Conservation (phyloP, 2,888 invertebrate species). For the Keiferia lycopersicella region DNA sequence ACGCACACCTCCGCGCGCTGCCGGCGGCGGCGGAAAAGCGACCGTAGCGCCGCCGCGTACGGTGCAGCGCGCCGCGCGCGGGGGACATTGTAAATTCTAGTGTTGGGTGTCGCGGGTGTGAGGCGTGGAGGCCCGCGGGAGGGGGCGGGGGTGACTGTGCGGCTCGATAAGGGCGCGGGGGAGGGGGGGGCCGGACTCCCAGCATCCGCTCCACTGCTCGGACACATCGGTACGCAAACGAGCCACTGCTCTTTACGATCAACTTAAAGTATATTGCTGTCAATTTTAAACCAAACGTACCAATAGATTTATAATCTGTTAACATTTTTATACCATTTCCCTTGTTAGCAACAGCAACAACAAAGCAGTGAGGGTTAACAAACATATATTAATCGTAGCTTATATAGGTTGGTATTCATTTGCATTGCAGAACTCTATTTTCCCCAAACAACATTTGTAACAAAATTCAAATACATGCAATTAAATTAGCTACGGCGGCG, state of each 20-base stretch:
- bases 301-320: background rate
- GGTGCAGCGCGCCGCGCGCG: constrained; percentile 47
- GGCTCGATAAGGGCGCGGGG: constrained; percentile 58
- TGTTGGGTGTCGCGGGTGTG: constrained; percentile 43
- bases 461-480: background rate
- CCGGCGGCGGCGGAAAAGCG: constrained; percentile 31
- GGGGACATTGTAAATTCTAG: constrained; percentile 72
- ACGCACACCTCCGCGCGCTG: constrained; percentile 55
- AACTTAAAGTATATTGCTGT: background rate
- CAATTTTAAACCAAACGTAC: background rate
- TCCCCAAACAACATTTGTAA: too few species aligned
- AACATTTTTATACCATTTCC: background rate
- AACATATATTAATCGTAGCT: too few species aligned
- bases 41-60: constrained; percentile 35
- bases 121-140: constrained; percentile 35
- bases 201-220: constrained; percentile 22
- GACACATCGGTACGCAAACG: constrained; percentile 18
- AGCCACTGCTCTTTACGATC: background rate
- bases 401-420: too few species aligned
- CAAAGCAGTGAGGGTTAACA: too few species aligned
- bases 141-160: constrained; percentile 41
- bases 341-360: too few species aligned
- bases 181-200: constrained; percentile 32
- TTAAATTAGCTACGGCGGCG: constrained; percentile 9
- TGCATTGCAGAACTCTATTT: too few species aligned